Conservation (phyloP, 2,888 invertebrate species). For the Polylopha cassiicola region DNA sequence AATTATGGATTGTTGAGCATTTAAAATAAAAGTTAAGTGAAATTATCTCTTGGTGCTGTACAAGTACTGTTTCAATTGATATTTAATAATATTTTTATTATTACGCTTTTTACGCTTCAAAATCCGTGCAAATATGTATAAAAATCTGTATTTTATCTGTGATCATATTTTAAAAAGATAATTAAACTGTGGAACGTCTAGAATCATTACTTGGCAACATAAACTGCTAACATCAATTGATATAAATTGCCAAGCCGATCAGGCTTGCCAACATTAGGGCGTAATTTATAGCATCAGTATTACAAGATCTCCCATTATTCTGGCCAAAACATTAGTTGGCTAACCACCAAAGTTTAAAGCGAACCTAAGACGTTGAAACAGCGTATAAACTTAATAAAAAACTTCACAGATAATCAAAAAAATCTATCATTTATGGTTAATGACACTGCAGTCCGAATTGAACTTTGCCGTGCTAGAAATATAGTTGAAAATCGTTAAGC, state of each 20-base stretch:
- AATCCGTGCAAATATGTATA: no score
- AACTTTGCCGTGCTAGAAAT: background rate
- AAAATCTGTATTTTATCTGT: no score
- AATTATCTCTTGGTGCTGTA: no score
- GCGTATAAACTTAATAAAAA: background rate
- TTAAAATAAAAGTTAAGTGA: no score
- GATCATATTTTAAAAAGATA: no score
- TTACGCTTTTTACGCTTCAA: no score
- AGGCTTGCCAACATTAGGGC: slow-evolving; percentile 10
- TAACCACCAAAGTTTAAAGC: slow-evolving; percentile 22
- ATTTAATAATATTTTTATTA: no score
- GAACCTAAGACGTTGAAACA: no score
- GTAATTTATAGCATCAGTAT: slow-evolving; percentile 8
- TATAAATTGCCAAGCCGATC: slow-evolving; percentile 5
- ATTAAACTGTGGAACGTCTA: no score
- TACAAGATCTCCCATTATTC: slow-evolving; percentile 14
- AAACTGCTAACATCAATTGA: slow-evolving; percentile 5
- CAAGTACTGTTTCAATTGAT: no score
- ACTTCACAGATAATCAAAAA: background rate
- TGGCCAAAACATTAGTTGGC: slow-evolving; percentile 18
- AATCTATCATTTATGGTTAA: slow-evolving; percentile 4
- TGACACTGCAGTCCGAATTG: background rate
- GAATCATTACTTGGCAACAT: no score
- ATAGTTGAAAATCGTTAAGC: slow-evolving; percentile 4
- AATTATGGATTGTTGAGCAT: no score